Conservation (phyloP, 2,797 vertebrate genomes). For the Enteromius treurensis region DNA sequence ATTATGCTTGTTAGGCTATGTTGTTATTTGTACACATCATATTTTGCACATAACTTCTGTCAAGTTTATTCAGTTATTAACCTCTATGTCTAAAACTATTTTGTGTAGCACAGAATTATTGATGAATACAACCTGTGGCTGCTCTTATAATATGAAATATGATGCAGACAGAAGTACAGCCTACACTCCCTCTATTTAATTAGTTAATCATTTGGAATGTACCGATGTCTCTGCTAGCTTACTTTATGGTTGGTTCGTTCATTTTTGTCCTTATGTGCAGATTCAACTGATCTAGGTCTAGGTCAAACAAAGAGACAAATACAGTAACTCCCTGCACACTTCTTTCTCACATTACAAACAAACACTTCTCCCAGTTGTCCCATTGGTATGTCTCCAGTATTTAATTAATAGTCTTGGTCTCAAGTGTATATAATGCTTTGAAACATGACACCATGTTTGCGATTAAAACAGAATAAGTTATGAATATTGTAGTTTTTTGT, state of each 20-base stretch:
- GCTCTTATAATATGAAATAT: conserved; percentile 13
- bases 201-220: neutral
- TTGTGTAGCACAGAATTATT: neutral
- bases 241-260: neutral
- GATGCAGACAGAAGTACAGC: neutral
- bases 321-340: neutral
- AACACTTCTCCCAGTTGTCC: conserved; percentile 3
- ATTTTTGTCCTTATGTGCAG: neutral
- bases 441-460: conserved; percentile 12
- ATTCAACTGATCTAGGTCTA: neutral
- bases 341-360: conserved; percentile 26
- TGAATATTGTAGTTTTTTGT: neutral
- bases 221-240: neutral
- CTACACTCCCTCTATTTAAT: neutral
- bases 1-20: neutral
- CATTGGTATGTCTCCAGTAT: neutral
- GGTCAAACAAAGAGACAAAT: neutral
- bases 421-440: neutral
- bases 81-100: neutral
- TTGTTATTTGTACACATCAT: neutral
- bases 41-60: neutral
- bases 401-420: neutral
- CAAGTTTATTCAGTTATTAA: neutral
- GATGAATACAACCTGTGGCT: neutral
- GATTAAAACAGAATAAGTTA: neutral